Percentiles rank a stretch among this genome's conserved stretches.
These are phyloP conservation scores for Triplophysa dalaica DNA, from an alignment of 2,113 vertebrate genomes.

Conservation along the genomic window DNA sequence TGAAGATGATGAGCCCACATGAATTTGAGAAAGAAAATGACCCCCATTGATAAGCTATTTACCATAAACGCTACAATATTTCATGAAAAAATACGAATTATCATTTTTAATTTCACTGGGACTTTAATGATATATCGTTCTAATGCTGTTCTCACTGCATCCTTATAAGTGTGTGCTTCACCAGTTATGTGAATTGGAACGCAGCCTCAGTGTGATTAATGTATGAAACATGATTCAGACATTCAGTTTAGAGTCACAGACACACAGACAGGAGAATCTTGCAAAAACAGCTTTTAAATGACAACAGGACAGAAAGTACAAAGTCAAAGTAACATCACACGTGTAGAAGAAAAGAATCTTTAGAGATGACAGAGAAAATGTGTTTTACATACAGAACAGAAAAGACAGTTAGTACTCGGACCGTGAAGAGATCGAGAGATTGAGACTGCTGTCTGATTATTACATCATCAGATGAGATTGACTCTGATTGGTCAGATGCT, in stretches of 20 bases:
- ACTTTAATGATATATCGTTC: too few relatives aligned
- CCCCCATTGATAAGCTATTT: too few relatives aligned
- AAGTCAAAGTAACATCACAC: conserved; percentile 37
- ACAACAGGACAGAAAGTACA: conserved; percentile 50
- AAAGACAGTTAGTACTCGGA: background rate
- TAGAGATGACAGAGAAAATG: conserved; percentile 1
- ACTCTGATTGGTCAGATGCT: background rate
- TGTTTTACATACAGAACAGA: conserved; percentile 5
- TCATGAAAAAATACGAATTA: too few relatives aligned
- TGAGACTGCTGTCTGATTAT: conserved; percentile 14
- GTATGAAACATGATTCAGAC: background rate
- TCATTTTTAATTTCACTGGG: too few relatives aligned
- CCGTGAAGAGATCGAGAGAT: conserved; percentile 12
- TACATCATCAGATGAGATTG: background rate
- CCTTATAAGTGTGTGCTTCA: too few relatives aligned
- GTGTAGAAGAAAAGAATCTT: conserved; percentile 7
- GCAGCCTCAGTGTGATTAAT: background rate
- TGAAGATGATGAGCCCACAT: too few relatives aligned
- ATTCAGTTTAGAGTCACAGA: conserved; percentile 32
- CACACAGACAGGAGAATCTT: conserved; percentile 31
- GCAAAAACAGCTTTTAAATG: conserved; percentile 52
- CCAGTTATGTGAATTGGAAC: background rate
- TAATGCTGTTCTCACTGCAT: too few relatives aligned
- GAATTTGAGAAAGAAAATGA: too few relatives aligned
- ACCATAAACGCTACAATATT: too few relatives aligned